phyloP scores from a whole-genome alignment of 2,888 invertebrate genomes.

The Euphydryas editha region DNA sequence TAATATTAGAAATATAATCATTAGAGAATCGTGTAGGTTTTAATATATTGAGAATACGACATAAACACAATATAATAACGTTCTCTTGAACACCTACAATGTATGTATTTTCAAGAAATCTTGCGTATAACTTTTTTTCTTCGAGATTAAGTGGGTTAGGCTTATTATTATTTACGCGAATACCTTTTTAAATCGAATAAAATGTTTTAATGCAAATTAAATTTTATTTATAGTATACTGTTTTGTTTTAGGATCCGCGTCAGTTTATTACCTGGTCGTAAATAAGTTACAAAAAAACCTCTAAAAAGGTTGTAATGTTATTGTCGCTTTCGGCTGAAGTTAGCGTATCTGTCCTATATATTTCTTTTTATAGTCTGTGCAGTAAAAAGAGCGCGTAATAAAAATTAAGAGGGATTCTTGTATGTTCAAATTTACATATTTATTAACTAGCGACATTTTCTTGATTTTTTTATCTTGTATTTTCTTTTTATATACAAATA shows the following conservation, averaged over 20 bases:
- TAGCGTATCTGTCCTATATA: slow-evolving; percentile 27
- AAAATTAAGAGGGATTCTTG: slow-evolving; percentile 23
- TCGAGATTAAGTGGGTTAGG: too few species aligned
- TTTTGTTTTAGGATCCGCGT: slow-evolving; percentile 28
- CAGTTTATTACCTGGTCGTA: slow-evolving; percentile 33
- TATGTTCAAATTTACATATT: slow-evolving; percentile 19
- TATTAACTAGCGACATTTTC: slow-evolving; percentile 12
- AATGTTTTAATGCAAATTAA: slow-evolving; percentile 19
- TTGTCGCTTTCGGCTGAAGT: slow-evolving; percentile 30
- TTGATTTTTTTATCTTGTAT: neutral
- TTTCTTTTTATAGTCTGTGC: slow-evolving; percentile 34
- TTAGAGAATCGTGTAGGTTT: too few species aligned
- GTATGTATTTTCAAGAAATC: too few species aligned
- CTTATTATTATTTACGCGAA: neutral
- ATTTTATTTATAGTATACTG: slow-evolving; percentile 18
- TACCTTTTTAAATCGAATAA: slow-evolving; percentile 20
- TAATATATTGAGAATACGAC: too few species aligned
- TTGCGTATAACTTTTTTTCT: too few species aligned
- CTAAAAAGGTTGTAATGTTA: slow-evolving; percentile 36
- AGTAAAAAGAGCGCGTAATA: slow-evolving; percentile 32
- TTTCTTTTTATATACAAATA: neutral
- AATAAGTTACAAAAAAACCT: slow-evolving; percentile 36
- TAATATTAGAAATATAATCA: too few species aligned
- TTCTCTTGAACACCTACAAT: too few species aligned
- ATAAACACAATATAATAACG: too few species aligned